Evolutionary conservation across 2,888 invertebrate species (phyloP).

Genomic region (Drosophila subsilvestris): DNA sequence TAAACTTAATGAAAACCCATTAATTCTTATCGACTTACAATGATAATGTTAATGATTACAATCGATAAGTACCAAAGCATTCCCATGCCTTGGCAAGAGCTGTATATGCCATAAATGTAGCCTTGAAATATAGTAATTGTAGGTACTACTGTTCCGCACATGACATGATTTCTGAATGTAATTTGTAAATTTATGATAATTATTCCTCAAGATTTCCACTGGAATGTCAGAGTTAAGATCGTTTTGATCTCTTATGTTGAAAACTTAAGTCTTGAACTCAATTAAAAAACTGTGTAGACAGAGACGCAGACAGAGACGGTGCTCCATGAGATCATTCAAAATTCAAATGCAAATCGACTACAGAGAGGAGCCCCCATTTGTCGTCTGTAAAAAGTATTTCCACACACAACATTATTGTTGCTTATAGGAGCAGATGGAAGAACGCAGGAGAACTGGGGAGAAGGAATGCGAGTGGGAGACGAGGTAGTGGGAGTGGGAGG

Average conservation of each 20-base stretch:
- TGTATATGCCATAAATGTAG: background rate
- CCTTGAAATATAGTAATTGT: background rate
- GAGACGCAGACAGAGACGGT: background rate
- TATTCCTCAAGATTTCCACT: background rate
- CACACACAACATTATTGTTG: constrained; percentile 8
- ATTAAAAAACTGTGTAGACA: background rate
- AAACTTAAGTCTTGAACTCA: constrained; percentile 2
- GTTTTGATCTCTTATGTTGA: background rate
- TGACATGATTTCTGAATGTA: background rate
- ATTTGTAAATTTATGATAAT: background rate
- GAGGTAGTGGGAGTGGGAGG: background rate
- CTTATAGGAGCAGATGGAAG: background rate
- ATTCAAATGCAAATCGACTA: constrained; percentile 14
- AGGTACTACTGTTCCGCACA: background rate
- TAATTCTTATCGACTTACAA: background rate
- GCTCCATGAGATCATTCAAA: constrained; percentile 32
- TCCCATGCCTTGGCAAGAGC: background rate
- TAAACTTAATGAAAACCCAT: background rate
- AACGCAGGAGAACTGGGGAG: background rate
- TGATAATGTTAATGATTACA: background rate
- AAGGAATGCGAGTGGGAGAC: background rate
- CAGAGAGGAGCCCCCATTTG: constrained; percentile 26
- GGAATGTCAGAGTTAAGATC: background rate
- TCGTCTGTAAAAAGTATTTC: constrained; percentile 31
- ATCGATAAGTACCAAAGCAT: background rate